phyloP scores from a whole-genome alignment of 2,797 vertebrate species.

The Brachyalestes nurse region DNA sequence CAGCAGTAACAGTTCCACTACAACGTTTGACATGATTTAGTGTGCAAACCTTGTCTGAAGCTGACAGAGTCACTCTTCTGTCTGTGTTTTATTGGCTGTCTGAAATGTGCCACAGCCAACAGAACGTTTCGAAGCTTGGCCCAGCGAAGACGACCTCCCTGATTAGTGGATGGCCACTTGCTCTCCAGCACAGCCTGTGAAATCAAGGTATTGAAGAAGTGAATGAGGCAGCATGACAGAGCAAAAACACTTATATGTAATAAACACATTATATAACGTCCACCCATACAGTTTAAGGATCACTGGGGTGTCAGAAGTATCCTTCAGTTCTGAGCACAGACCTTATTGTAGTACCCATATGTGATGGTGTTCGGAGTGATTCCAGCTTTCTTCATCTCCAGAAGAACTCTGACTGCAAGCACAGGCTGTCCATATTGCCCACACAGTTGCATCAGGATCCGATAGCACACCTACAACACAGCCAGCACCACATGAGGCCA shows the following conservation, averaged over 20 bases:
- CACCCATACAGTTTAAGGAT: not conserved
- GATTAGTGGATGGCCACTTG: constrained; percentile 91
- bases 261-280: not conserved
- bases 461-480: constrained; percentile 87
- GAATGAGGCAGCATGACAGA: not conserved
- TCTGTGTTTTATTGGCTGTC: constrained; percentile 83
- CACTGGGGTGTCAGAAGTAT: not conserved
- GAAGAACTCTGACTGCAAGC: constrained; percentile 88
- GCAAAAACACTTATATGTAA: not conserved
- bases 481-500: not conserved
- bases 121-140: constrained; percentile 92
- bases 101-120: constrained; percentile 90
- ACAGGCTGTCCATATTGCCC: constrained; percentile 93
- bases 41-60: constrained; percentile 68
- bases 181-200: constrained; percentile 92
- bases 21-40: not conserved
- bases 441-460: constrained; percentile 94
- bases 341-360: constrained; percentile 97
- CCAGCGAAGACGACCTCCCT: constrained; percentile 90
- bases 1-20: not conserved
- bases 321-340: constrained; percentile 52
- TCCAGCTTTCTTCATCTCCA: constrained; percentile 95
- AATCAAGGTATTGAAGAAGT: constrained; percentile 7
- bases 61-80: constrained; percentile 68
- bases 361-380: constrained; percentile 95